These are phyloP conservation scores for Spisula subtruncata DNA, from an alignment of 2,888 invertebrate genomes.

Conservation along the genomic window DNA sequence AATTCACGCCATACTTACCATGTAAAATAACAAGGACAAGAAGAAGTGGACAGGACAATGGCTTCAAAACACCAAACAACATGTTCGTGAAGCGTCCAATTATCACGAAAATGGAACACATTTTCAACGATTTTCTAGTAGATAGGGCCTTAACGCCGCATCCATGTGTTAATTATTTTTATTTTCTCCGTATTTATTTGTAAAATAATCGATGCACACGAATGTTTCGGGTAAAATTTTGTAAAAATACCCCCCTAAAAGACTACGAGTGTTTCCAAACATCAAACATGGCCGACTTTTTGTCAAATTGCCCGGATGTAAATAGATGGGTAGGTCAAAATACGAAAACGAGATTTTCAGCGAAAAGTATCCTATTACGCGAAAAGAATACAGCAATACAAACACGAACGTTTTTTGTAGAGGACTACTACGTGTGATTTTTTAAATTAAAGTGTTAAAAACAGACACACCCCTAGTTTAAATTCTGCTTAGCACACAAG, in stretches of 20 bases:
- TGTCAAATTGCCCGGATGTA: constrained; percentile 69
- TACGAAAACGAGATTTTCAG: background rate
- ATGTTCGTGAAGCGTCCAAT: constrained; percentile 34
- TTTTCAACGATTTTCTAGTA: constrained; percentile 37
- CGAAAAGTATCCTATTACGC: background rate
- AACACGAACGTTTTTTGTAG: too few species aligned
- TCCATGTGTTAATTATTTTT: constrained; percentile 20
- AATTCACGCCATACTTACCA: constrained; percentile 39
- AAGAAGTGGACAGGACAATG: constrained; percentile 40
- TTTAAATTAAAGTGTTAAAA: too few species aligned
- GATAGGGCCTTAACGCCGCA: background rate
- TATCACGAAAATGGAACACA: constrained; percentile 15
- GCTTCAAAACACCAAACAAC: constrained; percentile 33
- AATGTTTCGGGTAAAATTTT: constrained; percentile 1
- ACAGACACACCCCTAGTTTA: too few species aligned
- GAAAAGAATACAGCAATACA: background rate
- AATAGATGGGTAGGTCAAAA: constrained; percentile 22
- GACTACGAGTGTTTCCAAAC: constrained; percentile 57
- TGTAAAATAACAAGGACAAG: constrained; percentile 39
- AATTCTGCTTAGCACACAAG: too few species aligned
- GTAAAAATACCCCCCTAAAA: constrained; percentile 26
- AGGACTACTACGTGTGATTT: too few species aligned
- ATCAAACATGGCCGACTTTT: constrained; percentile 73
- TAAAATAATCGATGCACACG: background rate
- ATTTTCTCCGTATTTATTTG: background rate